These are phyloP conservation scores for Drosophila percnosoma DNA, from an alignment of 2,888 invertebrate genomes.

Conservation along the genomic window DNA sequence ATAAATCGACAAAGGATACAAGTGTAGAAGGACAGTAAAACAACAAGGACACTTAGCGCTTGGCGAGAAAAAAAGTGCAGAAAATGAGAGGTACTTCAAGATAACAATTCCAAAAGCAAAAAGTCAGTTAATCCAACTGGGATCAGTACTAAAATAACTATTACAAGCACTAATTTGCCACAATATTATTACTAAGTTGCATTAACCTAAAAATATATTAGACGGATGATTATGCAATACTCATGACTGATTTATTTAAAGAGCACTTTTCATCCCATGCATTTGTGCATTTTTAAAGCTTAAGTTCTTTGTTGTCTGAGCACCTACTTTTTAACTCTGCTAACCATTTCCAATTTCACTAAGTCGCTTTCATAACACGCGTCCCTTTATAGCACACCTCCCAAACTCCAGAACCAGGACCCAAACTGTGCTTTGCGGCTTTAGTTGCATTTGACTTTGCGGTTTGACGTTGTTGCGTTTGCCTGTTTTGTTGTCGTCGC, in stretches of 20 bases:
- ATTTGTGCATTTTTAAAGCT: neutral
- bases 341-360: slow-evolving; percentile 41
- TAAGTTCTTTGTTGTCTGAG: slow-evolving; percentile 21
- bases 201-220: neutral
- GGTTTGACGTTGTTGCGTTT: slow-evolving; percentile 75
- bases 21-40: slow-evolving; percentile 11
- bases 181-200: neutral
- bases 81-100: slow-evolving; percentile 25
- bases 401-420: neutral
- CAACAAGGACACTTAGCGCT: slow-evolving; percentile 28
- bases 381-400: slow-evolving; percentile 31
- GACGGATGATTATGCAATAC: neutral
- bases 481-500: slow-evolving; percentile 46
- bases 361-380: slow-evolving; percentile 63
- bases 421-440: slow-evolving; percentile 68
- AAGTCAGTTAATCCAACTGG: slow-evolving; percentile 35
- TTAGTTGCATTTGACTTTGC: slow-evolving; percentile 81
- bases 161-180: slow-evolving; percentile 26
- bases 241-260: neutral
- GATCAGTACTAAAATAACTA: slow-evolving; percentile 30
- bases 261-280: no score
- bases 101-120: neutral
- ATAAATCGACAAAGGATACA: slow-evolving; percentile 70
- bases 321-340: slow-evolving; percentile 8
- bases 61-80: slow-evolving; percentile 25